Conservation (phyloP, 1,140 invertebrate genomes). For the Caerostris extrusa region DNA sequence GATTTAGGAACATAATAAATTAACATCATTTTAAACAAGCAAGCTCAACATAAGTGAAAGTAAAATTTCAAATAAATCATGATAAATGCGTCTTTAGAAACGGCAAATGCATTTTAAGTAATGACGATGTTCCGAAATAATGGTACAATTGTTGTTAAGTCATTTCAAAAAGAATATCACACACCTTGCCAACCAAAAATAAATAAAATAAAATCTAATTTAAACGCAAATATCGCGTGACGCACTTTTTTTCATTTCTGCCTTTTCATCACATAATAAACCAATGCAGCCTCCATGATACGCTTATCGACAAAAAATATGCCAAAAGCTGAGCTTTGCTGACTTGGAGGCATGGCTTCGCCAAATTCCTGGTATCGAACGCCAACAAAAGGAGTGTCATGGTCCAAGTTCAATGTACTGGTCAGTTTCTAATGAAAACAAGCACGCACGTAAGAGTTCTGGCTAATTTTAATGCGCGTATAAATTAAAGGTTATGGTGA, state of each 20-base stretch:
- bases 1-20: too few species aligned
- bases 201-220: too few species aligned
- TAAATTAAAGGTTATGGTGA: constrained; percentile 52
- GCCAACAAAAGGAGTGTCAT: constrained; percentile 5
- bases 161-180: too few species aligned
- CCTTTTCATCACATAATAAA: neutral
- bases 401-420: constrained; percentile 60
- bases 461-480: constrained; percentile 18
- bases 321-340: neutral
- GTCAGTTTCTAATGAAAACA: constrained; percentile 40
- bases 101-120: too few species aligned
- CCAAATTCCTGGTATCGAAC: constrained; percentile 39
- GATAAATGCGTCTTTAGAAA: too few species aligned
- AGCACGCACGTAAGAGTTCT: constrained; percentile 29
- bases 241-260: neutral
- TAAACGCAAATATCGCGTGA: too few species aligned
- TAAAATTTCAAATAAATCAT: too few species aligned
- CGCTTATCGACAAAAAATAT: neutral
- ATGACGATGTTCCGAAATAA: too few species aligned
- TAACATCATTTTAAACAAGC: too few species aligned
- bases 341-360: neutral
- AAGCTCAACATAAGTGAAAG: too few species aligned
- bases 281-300: neutral
- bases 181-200: too few species aligned
- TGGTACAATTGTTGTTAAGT: too few species aligned